Base-by-base conservation (phyloP, 2,888 invertebrate genomes). In the Tipula helvola region DNA sequence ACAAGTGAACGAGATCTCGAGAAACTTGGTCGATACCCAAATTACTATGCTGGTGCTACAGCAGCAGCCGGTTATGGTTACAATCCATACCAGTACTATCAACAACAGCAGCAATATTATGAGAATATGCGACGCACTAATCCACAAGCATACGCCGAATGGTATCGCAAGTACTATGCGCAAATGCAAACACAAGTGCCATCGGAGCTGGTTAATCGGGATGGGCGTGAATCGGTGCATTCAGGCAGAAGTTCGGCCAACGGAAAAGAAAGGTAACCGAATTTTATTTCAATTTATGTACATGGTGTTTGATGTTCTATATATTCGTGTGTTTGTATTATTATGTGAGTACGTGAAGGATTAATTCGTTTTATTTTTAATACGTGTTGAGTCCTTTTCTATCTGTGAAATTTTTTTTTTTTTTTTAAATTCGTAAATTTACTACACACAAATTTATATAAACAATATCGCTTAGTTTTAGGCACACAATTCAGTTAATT, bases 211-310 rank as follows among this genome's bases (percentile, higher is more conserved):
- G 57, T 36, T 4, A 52, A 36, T 52, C 36, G 52, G 10, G 95
- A 95, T 89, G 96, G 95, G 88, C 93, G 96, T 88, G 95, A 94
- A 88, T 96, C 96, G 89, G 95, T 96, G 87, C 96, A 96, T 92
- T 96, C 96, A 18, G 97, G 96, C 85, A 94, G 96, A 89, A 96
- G 96, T 91, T 96, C 96, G 87, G 94, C 95, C 88, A 90, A 95
- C 90, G 96, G 95, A 83, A 94, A 93, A 89, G 93, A 94, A 89
- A 93, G 95, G 92, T 94, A 92, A 90, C 92, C 93, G 90, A 47
- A 39, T n/a, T 44, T 87, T 87, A 28, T 16, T 71, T 71, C 42
- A 71, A 3, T 86, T 71, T 41, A 5, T 86, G 16, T 86, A 71
- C 36, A 10, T 83, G 71, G 39, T 86, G 57, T 71, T 47, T 52